Evolutionary conservation across 2,113 vertebrate species (phyloP).

Genomic region (Stictonetta naevosa): DNA sequence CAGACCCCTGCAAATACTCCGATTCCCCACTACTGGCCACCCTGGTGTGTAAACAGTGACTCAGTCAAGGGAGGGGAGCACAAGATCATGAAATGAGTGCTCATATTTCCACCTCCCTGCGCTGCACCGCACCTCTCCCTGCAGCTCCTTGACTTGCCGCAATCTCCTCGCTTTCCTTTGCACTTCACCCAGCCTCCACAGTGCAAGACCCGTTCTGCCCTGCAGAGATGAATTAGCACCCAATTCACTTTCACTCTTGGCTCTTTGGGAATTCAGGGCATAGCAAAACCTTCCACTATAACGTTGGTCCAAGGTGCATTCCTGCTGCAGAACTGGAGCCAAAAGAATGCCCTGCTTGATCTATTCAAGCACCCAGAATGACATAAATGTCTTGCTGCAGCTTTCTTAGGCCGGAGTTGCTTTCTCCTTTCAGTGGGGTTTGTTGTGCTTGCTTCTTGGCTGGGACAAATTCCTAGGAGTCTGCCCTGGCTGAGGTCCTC

Average conservation of each 20-base stretch:
- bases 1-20: not conserved
- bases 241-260: not conserved
- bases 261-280: not conserved
- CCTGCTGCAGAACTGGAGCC: not conserved
- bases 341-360: not conserved
- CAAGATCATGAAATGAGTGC: not conserved
- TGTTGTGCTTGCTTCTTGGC: not conserved
- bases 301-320: not conserved
- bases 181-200: not conserved
- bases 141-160: not conserved
- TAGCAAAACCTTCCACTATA: not conserved
- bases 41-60: constrained; percentile 26
- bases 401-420: not conserved
- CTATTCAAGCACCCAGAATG: not conserved
- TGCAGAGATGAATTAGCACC: not conserved
- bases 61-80: not conserved
- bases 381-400: not conserved
- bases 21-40: not conserved
- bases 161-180: not conserved
- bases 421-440: not conserved
- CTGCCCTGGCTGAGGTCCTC: not conserved
- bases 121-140: not conserved
- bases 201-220: not conserved
- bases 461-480: not conserved
- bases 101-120: not conserved